Conservation (phyloP, 2,797 vertebrate genomes). For the Pelodytes ibericus region DNA sequence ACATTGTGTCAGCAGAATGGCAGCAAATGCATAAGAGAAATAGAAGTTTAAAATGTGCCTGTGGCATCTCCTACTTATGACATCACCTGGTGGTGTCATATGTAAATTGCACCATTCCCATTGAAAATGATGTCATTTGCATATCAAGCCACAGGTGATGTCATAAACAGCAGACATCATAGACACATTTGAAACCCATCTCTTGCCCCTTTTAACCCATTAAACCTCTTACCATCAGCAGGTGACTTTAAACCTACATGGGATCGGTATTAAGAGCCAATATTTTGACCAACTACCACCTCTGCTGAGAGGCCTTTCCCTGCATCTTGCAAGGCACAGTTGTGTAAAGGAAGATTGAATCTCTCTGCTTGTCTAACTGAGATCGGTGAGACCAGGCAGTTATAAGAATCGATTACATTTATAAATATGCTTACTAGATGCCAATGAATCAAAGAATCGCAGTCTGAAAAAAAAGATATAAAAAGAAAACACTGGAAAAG, state of each 20-base stretch:
- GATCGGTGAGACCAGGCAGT: slow-evolving; percentile 37
- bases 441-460: slow-evolving; percentile 50
- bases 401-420: slow-evolving; percentile 40
- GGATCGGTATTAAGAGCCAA: background rate
- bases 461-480: no score
- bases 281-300: background rate
- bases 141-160: no score
- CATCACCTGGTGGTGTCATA: no score
- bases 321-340: slow-evolving; percentile 12
- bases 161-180: no score
- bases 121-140: no score
- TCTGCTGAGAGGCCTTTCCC: background rate
- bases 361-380: slow-evolving; percentile 50
- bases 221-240: background rate
- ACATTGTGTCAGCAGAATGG: no score
- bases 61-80: no score
- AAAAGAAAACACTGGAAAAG: no score
- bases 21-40: no score
- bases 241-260: background rate
- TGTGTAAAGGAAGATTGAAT: slow-evolving; percentile 43
- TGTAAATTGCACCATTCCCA: no score
- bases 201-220: background rate
- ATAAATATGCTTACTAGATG: slow-evolving; percentile 53
- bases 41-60: no score
- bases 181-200: no score